phyloP scores from a whole-genome alignment of 2,888 invertebrate species.

The Sicus ferrugineus region DNA sequence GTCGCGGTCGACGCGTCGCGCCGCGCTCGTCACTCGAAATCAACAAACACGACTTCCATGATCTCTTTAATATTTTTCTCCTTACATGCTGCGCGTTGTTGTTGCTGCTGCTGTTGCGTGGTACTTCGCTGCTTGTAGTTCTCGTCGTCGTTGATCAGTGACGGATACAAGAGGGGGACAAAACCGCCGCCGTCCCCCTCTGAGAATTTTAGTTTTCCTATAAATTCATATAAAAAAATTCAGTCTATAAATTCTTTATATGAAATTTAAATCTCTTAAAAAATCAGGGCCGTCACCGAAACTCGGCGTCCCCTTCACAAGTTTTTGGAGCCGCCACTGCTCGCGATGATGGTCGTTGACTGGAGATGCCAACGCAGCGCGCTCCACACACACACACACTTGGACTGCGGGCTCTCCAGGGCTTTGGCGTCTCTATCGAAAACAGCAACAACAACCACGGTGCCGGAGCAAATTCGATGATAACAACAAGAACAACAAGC shows the following conservation, averaged over 20 bases:
- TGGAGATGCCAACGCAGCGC: conserved; percentile 34
- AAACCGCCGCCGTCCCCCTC: too few species aligned
- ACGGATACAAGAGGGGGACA: too few species aligned
- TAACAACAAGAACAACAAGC: conserved; percentile 13
- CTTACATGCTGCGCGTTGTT: conserved; percentile 38
- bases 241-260: too few species aligned
- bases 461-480: too few species aligned
- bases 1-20: too few species aligned
- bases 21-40: conserved; percentile 36
- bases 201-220: too few species aligned
- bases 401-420: not conserved
- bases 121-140: conserved; percentile 30
- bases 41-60: conserved; percentile 55
- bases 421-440: conserved; percentile 1
- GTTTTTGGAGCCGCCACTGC: conserved; percentile 33
- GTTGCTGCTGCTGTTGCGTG: conserved; percentile 35
- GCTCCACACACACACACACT: conserved; percentile 26
- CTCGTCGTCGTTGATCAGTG: conserved; percentile 32
- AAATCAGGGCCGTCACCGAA: too few species aligned
- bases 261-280: too few species aligned
- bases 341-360: conserved; percentile 48
- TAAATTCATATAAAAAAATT: too few species aligned
- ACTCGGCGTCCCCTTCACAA: too few species aligned
- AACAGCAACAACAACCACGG: conserved; percentile 4
- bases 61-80: conserved; percentile 59